phyloP scores from a whole-genome alignment of 2,113 vertebrate genomes.

The Ochotona princeps region DNA sequence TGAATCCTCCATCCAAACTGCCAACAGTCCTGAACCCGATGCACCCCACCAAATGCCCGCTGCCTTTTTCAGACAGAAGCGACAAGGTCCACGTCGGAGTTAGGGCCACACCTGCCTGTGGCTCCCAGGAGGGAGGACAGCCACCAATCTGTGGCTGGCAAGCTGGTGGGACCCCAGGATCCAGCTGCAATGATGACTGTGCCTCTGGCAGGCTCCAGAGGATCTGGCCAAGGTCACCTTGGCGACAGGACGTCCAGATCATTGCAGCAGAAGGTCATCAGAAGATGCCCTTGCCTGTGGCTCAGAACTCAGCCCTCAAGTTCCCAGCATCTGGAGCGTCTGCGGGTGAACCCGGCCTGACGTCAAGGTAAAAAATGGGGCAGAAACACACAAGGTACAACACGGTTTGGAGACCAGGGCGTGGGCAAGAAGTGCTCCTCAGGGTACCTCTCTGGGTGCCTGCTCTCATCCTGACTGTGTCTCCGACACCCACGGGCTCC shows the following conservation, averaged over 20 bases:
- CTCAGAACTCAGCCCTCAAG: background rate
- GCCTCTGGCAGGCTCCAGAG: background rate
- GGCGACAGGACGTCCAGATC: background rate
- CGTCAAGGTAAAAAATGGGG: background rate
- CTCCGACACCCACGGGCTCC: background rate
- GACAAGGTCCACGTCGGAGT: background rate
- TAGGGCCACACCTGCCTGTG: background rate
- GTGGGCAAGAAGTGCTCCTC: background rate
- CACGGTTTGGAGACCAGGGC: background rate
- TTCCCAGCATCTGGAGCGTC: background rate
- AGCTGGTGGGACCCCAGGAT: background rate
- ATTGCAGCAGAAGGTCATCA: too few species aligned
- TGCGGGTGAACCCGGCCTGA: background rate
- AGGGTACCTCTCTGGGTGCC: background rate
- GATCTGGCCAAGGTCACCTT: background rate
- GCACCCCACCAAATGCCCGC: background rate
- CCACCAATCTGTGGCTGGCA: background rate
- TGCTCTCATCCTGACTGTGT: fast-evolving
- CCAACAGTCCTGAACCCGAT: background rate
- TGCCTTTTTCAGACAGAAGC: background rate
- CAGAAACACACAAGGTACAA: background rate
- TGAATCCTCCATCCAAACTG: background rate
- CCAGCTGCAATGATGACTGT: fast-evolving
- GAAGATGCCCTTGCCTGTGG: background rate
- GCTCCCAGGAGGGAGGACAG: background rate